Base-by-base conservation (phyloP, 92 coral and sea anemone genomes). In the Chrysogorgia sp. region DNA sequence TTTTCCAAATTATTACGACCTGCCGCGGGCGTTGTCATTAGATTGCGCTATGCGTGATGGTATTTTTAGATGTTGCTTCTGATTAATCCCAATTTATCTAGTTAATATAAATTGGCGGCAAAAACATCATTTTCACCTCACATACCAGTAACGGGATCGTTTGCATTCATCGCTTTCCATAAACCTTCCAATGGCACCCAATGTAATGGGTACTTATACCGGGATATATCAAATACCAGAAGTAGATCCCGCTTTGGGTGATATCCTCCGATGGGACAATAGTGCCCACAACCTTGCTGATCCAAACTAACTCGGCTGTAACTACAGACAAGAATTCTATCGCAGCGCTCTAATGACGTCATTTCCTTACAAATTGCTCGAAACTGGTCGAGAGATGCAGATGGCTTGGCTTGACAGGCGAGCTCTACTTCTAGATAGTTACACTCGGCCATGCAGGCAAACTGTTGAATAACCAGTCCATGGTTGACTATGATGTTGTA, bases 161-260 rank as follows among this genome's bases (percentile, higher is more conserved):
- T 13, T 13, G 92, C 88, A 31, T 86, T 65, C 97, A 92, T 83
- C 0, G 97, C 71, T 37, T 81, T 60, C 60, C 91, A 92, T 28
- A 90, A 81, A 37, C 86, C 69, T 19, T 75, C 63, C 33, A 90
- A 5, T 14, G 96, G 92, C 19, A 90, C 92, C 97, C 97, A 92
- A 61, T 92, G 85, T 1, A 90, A 92, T 25, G 97, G 97, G 43
- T 92, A 92, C 58, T 90, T 92, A 26, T 88, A 92, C 63, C 97
- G 77, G 59, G 97, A 94, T 29, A 94, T 86, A 76, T 92, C 97
- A 23, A 92, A 84, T 58, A 92, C 80, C 70, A 92, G 72, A 10
- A 80, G 90, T 14, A 92, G 86, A 65, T 88, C 88, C 15, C 92
- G 82, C 61, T 90, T 91, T 19, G 19, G 24, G 85, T 90, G 96